phyloP scores from a whole-genome alignment of 2,888 invertebrate genomes.

The Tinea pellionella region DNA sequence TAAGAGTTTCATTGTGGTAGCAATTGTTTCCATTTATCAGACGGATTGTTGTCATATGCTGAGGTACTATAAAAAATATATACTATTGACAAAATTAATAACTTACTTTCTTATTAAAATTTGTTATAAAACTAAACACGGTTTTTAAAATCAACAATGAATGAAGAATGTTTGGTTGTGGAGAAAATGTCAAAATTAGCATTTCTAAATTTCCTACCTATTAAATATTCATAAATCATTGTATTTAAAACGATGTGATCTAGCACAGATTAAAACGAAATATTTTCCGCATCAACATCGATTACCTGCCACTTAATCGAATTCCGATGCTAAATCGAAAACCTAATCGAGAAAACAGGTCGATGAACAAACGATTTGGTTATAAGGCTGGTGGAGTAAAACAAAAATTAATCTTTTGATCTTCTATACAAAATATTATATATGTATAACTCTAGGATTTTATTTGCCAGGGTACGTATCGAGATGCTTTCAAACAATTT shows the following conservation, averaged over 20 bases:
- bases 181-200: neutral
- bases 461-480: too few species aligned
- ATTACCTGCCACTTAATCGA: conserved; percentile 10
- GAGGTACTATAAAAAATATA: too few species aligned
- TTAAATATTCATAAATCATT: conserved; percentile 2
- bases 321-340: conserved; percentile 8
- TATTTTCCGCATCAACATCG: conserved; percentile 8
- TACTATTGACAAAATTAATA: too few species aligned
- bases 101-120: too few species aligned
- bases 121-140: too few species aligned
- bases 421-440: neutral
- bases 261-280: neutral
- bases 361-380: neutral
- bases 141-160: too few species aligned
- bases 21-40: too few species aligned
- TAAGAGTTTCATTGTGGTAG: too few species aligned
- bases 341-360: conserved; percentile 8
- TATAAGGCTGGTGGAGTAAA: neutral
- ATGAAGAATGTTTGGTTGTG: neutral
- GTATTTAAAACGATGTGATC: neutral
- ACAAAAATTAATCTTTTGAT: conserved; percentile 14
- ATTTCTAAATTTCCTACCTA: neutral
- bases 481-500: too few species aligned
- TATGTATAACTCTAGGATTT: too few species aligned
- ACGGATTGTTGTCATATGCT: too few species aligned